phyloP scores from a whole-genome alignment of 2,797 vertebrate genomes.

The Dipus sagitta region DNA sequence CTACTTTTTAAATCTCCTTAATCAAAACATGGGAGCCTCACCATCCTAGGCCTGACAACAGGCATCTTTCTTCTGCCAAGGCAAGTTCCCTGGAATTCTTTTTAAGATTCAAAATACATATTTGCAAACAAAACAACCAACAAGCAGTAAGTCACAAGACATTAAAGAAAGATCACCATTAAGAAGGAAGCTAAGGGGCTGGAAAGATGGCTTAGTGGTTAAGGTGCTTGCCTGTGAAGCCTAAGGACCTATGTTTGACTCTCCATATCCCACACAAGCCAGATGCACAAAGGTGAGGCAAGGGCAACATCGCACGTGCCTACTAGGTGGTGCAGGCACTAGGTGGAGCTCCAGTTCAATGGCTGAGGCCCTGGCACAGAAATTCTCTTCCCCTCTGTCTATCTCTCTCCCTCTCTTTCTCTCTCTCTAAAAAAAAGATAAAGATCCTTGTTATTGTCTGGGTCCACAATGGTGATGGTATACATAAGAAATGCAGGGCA shows the following conservation, averaged over 20 bases:
- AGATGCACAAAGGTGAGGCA: no score
- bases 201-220: no score
- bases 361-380: no score
- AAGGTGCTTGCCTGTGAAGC: no score
- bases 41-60: neutral
- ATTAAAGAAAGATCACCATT: neutral
- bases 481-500: neutral
- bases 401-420: no score
- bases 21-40: neutral
- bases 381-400: no score
- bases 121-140: neutral
- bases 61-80: neutral
- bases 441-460: neutral
- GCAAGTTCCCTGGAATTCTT: neutral
- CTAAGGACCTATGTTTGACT: no score
- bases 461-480: neutral
- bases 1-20: neutral
- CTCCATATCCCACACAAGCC: no score
- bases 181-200: no score
- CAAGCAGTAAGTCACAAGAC: neutral
- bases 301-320: no score
- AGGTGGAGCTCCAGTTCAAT: no score
- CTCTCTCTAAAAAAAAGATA: neutral
- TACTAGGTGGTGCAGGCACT: no score
- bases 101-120: neutral